Conservation (phyloP, 2,888 invertebrate genomes). For the Plutella xylostella region DNA sequence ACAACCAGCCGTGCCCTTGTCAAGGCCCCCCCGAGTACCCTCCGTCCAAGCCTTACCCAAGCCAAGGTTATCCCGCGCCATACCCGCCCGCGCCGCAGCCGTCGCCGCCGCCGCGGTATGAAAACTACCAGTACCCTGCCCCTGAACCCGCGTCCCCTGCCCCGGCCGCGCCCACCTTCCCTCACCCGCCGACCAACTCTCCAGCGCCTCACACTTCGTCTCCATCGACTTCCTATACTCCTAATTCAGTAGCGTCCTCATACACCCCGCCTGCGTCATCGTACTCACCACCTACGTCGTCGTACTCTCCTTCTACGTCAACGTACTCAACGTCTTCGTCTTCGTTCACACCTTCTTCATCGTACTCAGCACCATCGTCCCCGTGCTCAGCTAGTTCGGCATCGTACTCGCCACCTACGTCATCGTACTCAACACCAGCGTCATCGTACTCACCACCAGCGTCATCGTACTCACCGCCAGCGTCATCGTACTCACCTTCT, state of each 20-base stretch:
- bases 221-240: not conserved
- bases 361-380: conserved; percentile 9
- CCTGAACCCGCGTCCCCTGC: conserved; percentile 5
- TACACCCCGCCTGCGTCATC: conserved; percentile 4
- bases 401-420: not conserved
- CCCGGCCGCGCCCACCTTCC: no score
- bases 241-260: not conserved
- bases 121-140: conserved; percentile 20
- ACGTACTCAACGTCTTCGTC: conserved; percentile 10
- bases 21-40: not conserved
- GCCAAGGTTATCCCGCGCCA: conserved; percentile 12
- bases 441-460: conserved; percentile 12
- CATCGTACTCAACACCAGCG: conserved; percentile 1
- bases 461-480: not conserved
- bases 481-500: not conserved
- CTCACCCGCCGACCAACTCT: no score
- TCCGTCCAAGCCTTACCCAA: not conserved
- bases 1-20: not conserved
- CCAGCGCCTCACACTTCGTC: no score
- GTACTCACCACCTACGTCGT: conserved; percentile 11
- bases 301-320: conserved; percentile 14
- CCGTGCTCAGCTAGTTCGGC: conserved; percentile 11
- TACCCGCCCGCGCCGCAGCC: conserved; percentile 22
- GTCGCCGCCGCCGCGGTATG: not conserved
- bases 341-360: conserved; percentile 1